These are phyloP conservation scores for Coenobita brevimanus DNA, from an alignment of 1,140 invertebrate species.

Conservation along the genomic window DNA sequence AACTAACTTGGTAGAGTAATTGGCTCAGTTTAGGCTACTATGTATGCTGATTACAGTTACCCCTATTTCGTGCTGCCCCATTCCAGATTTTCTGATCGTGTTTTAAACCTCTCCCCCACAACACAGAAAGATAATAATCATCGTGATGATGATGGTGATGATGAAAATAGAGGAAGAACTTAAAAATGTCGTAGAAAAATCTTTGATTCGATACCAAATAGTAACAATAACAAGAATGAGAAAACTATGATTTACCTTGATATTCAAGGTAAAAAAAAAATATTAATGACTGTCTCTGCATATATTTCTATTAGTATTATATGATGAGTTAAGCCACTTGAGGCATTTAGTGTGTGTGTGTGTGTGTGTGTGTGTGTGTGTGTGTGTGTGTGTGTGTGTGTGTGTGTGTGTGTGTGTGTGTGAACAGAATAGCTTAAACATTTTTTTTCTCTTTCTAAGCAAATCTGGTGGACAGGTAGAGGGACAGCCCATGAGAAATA, in stretches of 20 bases:
- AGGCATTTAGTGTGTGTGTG: not conserved
- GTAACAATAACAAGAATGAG: not conserved
- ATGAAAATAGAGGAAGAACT: not conserved
- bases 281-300: too few species aligned
- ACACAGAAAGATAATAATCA: too few species aligned
- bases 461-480: too few species aligned
- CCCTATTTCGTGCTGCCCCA: too few species aligned
- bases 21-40: too few species aligned
- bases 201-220: not conserved
- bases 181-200: not conserved
- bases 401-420: not conserved
- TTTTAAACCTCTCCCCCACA: too few species aligned
- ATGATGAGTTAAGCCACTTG: not conserved
- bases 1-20: too few species aligned
- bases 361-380: slow-evolving; percentile 12
- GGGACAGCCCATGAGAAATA: not conserved
- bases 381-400: not conserved
- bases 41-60: too few species aligned
- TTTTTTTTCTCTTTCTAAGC: not conserved
- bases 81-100: too few species aligned
- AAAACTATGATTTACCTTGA: too few species aligned
- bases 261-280: too few species aligned
- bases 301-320: too few species aligned
- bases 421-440: not conserved
- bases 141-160: not conserved